Evolutionary conservation across 2,113 vertebrate genomes (phyloP), one percentile per base, ranked within the genome.

Genomic region (Orientallactaga bullata): DNA sequence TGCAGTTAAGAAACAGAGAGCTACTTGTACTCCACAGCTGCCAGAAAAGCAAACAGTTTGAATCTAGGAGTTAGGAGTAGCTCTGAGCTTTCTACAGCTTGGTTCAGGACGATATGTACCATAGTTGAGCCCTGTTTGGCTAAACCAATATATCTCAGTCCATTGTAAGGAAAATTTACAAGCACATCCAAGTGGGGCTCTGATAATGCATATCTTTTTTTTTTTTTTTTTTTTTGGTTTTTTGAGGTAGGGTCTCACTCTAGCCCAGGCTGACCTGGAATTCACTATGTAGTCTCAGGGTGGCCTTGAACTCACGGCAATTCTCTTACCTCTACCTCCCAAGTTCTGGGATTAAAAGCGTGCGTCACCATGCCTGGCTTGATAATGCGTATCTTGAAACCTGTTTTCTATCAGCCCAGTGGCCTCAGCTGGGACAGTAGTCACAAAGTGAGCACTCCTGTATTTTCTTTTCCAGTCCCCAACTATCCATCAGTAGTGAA

Each of bases 1-100:
- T 79, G 66, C 73, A 60, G 81, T 92, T 47, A 80, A 80, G 93
- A 96, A 94, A 96, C 95, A 97, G 90, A 96, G 95, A 96, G 92
- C 79, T 92, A 88, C 93, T 97, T 96, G 91, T 96, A 23, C 47
- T 91, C 89, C 60, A 79, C 86, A 73, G 85, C 91, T 96, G 68
- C 76, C n/a, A 89, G 63, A 60, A 93, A 94, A 96, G 91, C 80
- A 95, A 97, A 93, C 89, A 92, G 69, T 96, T 94, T 96, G 85
- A 82, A 91, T 79, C 89, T 89, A 96, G 93, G 96, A 96, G 96
- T 92, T 91, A 95, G 87, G 87, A 96, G 91, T 77, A 65, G 90
- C 78, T 77, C 60, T 51, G 84, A 39, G 72, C 55, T 61, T 86
- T 92, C 74, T 91, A 42, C 32, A 89, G 95, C 93, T 85, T 28